phyloP scores from a whole-genome alignment of 53 echinoderm and acorn worm genomes.

The Antedon mediterranea region DNA sequence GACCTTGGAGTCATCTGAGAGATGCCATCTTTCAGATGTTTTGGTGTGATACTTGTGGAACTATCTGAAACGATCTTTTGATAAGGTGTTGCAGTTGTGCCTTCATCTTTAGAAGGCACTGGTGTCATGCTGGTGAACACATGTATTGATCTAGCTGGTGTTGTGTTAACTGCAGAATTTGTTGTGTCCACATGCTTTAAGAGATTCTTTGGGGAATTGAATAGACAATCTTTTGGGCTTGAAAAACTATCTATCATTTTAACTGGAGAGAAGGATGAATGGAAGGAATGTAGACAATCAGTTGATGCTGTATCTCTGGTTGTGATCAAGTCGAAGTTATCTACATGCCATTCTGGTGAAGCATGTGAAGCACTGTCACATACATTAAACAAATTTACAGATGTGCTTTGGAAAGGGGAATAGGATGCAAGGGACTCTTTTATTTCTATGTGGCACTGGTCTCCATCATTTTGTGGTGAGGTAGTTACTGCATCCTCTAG shows the following conservation, averaged over 20 bases:
- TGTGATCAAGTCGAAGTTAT: not conserved
- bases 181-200: not conserved
- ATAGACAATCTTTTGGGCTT: not conserved
- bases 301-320: not conserved
- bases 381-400: not conserved
- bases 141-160: not conserved
- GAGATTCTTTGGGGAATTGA: not conserved
- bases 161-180: not conserved
- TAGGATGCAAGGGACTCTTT: too few species aligned
- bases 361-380: not conserved
- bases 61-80: not conserved
- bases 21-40: not conserved
- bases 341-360: not conserved
- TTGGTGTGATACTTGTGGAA: not conserved
- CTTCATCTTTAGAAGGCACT: not conserved
- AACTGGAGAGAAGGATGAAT: not conserved
- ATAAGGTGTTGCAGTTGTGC: not conserved
- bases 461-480: too few species aligned
- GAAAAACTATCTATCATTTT: not conserved
- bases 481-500: too few species aligned
- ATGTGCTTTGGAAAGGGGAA: not conserved
- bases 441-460: too few species aligned
- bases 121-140: not conserved
- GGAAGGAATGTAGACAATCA: not conserved
- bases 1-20: not conserved